Base-by-base conservation (phyloP, 2,888 invertebrate species). In the Megaustenia siamemsis region DNA sequence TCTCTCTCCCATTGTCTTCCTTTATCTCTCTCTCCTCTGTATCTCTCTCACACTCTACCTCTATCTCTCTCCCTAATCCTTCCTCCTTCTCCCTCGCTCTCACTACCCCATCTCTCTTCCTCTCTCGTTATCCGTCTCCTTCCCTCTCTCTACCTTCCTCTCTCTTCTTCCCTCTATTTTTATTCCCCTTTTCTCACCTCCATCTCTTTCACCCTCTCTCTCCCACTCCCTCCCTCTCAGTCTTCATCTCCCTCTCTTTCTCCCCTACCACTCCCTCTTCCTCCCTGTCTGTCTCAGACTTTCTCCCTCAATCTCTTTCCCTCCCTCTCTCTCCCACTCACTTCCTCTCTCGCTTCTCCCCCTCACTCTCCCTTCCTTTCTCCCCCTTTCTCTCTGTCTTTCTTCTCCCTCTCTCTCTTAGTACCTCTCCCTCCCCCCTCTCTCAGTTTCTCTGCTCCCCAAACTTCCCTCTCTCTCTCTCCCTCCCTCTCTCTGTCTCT, bases 401-500 rank as follows among this genome's bases (percentile, higher is more conserved):
- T 24, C 40, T 40, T 45, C 4, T 28, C 15, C 43, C 28, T 45
- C 73, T 10, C 2, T 28, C 24, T 45, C 15, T 53, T 43, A 0
- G 6, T 32, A 5, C 60, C 24, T 60, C n/a, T 5, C n/a, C n/a
- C n/a, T n/a, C n/a, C n/a, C n/a, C n/a, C n/a, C n/a, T n/a, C n/a
- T n/a, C n/a, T n/a, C n/a, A n/a, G n/a, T n/a, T n/a, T 60, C 60
- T 60, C 60, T 60, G 15, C n/a, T 24, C 5, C 15, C 24, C 60
- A 49, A 49, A 49, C 15, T 10, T 60, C 60, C 24, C 60, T 21
- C 60, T 60, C 60, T 21, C 10, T 69, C 21, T 69, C 69, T 69
- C 69, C n/a, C 69, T 32, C 69, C 5, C 32, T 69, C 15, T 69
- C 15, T 69, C 15, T 69, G 32, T 69, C 69, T 32, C 69, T 69